Conservation (phyloP, 92 coral and sea anemone species). For the Virgularia gustaviana region DNA sequence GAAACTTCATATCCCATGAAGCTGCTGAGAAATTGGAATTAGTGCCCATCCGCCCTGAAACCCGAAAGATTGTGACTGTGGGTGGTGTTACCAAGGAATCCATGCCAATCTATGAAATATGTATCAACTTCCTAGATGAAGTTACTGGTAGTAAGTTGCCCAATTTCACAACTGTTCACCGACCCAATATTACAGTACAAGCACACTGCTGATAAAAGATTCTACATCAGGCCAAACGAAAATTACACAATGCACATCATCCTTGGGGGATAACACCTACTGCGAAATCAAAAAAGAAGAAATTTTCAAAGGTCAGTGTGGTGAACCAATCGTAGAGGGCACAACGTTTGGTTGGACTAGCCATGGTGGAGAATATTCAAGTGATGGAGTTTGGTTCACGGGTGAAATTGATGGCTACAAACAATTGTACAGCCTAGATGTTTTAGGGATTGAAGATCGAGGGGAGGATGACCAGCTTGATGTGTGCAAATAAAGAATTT, state of each 20-base stretch:
- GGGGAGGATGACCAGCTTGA: conserved; percentile 48
- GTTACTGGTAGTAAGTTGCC: conserved; percentile 51
- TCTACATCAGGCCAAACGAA: conserved; percentile 30
- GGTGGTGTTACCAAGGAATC: conserved; percentile 51
- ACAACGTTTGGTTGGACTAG: conserved; percentile 58
- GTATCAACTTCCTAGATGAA: conserved; percentile 44
- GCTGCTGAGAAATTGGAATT: conserved; percentile 37
- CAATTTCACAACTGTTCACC: conserved; percentile 48
- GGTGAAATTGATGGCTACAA: conserved; percentile 32
- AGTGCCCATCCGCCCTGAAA: conserved; percentile 47
- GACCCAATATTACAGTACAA: conserved; percentile 42
- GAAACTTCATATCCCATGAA: conserved; percentile 49
- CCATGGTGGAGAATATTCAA: conserved; percentile 48
- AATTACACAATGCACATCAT: conserved; percentile 46
- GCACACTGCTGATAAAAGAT: conserved; percentile 50
- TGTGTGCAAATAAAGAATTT: conserved; percentile 34
- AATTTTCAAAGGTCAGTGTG: conserved; percentile 50
- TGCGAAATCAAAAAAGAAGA: conserved; percentile 42
- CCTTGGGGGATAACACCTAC: conserved; percentile 45
- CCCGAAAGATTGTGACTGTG: conserved; percentile 53
- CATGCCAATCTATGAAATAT: conserved; percentile 43
- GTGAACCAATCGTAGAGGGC: conserved; percentile 59
- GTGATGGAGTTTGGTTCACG: conserved; percentile 41
- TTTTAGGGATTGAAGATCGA: conserved; percentile 15
- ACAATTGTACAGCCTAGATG: background rate